Conservation (phyloP, 2,797 vertebrate species). For the Corythornis leucogaster region DNA sequence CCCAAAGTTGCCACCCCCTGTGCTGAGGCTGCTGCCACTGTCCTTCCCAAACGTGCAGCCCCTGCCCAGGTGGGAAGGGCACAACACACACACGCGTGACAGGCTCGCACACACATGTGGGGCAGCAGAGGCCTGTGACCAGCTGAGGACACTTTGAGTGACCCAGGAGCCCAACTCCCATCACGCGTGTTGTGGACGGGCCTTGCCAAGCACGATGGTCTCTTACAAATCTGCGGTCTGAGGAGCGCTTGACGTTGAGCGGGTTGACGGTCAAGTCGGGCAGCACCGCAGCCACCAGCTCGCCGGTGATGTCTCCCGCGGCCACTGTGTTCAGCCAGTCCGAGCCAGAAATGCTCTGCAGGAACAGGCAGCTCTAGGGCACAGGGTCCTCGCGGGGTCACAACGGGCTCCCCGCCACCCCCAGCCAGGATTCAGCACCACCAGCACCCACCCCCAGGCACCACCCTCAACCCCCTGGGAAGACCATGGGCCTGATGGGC, state of each 20-base stretch:
- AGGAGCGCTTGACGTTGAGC: slow-evolving; percentile 80
- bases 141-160: accelerated
- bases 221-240: slow-evolving; percentile 88
- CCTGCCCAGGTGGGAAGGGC: accelerated
- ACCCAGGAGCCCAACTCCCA: neutral
- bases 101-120: too few species aligned
- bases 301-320: slow-evolving; percentile 85
- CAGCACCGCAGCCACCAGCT: slow-evolving; percentile 85
- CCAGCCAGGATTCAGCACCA: neutral
- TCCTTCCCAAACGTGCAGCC: neutral
- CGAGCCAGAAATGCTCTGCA: slow-evolving; percentile 89
- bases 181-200: accelerated
- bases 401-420: accelerated
- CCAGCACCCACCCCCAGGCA: accelerated
- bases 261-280: slow-evolving; percentile 77
- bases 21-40: neutral
- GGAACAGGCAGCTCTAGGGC: neutral
- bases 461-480: neutral
- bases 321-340: slow-evolving; percentile 90
- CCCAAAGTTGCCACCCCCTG: neutral
- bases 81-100: accelerated
- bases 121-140: neutral
- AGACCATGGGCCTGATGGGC: neutral
- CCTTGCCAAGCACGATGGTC: accelerated
- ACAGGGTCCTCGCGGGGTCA: accelerated